Conservation (phyloP, 2,888 invertebrate species). For the Seira ritae region DNA sequence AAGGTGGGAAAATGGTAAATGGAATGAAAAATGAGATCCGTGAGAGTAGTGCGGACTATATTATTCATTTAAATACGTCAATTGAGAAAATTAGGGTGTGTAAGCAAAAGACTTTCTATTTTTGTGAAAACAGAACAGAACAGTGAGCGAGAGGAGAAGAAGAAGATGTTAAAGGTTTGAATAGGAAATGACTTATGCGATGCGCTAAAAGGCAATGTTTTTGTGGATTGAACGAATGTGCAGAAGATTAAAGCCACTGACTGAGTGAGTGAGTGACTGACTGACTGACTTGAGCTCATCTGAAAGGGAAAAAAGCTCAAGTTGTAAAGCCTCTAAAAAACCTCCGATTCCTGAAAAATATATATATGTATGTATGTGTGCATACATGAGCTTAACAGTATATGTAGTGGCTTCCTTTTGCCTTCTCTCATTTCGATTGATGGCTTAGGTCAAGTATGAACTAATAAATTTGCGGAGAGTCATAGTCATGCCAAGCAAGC, state of each 20-base stretch:
- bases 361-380: no score
- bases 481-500: slow-evolving; percentile 23
- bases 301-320: neutral
- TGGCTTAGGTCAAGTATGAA: slow-evolving; percentile 55
- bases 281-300: neutral
- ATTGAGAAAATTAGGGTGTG: neutral
- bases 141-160: neutral
- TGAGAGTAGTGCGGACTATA: neutral
- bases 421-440: slow-evolving; percentile 43
- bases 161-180: no score
- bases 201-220: neutral
- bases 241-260: neutral
- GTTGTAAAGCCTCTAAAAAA: neutral
- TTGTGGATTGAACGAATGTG: neutral
- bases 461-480: slow-evolving; percentile 48
- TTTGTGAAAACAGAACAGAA: neutral
- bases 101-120: neutral
- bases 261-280: no score
- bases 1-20: slow-evolving; percentile 2
- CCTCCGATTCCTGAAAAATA: no score
- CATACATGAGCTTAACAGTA: no score
- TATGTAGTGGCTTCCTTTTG: slow-evolving; percentile 9
- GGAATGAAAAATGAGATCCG: slow-evolving; percentile 7
- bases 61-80: slow-evolving; percentile 11
- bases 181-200: neutral